Evolutionary conservation across 1,140 invertebrate genomes (phyloP), one percentile per base, ranked within the genome.

Genomic region (Phymorhynchus buccinoides): DNA sequence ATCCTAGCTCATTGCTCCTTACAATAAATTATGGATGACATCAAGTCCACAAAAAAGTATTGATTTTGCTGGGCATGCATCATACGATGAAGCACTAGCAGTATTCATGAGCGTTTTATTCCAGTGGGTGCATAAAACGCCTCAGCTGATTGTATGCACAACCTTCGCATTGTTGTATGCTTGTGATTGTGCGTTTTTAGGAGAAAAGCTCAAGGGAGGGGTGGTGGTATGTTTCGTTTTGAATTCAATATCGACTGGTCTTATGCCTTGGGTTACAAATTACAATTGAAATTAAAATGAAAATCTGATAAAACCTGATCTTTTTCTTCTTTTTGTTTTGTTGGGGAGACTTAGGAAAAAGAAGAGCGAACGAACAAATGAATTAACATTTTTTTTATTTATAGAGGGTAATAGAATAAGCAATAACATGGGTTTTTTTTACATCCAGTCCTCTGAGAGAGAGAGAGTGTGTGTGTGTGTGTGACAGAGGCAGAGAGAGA

Each of bases 41-140:
- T 27, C 56, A 62, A 27, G 56, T 18, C 48, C 14, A 1, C n/a
- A 62, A 62, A 62, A 22, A 62, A 22, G 56, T 62, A 62, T 62
- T 62, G 56, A 62, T 62, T 62, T 62, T 62, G 48, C 56, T 62
- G n/a, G n/a, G n/a, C n/a, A n/a, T 62, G 56, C 56, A 62, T 62
- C 56, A 62, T 62, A 62, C 22, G 22, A 22, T 22, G 56, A 27
- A 27, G 56, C 4, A 27, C 12, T 27, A 27, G 56, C n/a, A n/a
- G n/a, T n/a, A n/a, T n/a, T n/a, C n/a, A n/a, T n/a, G n/a, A n/a
- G n/a, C n/a, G n/a, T n/a, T n/a, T n/a, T n/a, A 27, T 62, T 62
- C 0, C 18, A 22, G 56, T 4, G 22, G 12, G 56, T 62, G 56
- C 12, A 62, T 62, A 4, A 27, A 62, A 62, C 14, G n/a, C 18